Evolutionary conservation across 2,888 invertebrate species (phyloP).

Genomic region (Torymus auratus): DNA sequence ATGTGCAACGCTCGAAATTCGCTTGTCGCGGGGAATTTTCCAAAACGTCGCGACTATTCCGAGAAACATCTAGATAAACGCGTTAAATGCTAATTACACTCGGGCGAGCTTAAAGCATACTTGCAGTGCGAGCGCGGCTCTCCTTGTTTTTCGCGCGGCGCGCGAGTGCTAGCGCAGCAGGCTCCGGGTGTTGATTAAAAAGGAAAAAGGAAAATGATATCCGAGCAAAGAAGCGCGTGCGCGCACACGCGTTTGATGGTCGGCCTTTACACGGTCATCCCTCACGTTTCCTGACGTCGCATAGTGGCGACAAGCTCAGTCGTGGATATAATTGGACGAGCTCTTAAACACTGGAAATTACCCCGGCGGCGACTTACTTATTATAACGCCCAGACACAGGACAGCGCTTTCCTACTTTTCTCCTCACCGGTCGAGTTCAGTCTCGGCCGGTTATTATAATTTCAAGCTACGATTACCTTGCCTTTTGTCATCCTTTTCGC

Average conservation of each 20-base stretch:
- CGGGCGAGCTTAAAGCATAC: slow-evolving; percentile 16
- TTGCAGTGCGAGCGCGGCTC: too few relatives aligned
- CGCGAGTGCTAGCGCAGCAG: neutral
- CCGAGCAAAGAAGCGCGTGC: slow-evolving; percentile 31
- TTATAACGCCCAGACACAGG: slow-evolving; percentile 65
- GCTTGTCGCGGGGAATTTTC: slow-evolving; percentile 42
- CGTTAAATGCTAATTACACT: slow-evolving; percentile 49
- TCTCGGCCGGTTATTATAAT: slow-evolving; percentile 71
- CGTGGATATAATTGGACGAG: slow-evolving; percentile 73
- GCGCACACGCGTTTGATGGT: slow-evolving; percentile 63
- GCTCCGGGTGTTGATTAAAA: slow-evolving; percentile 37
- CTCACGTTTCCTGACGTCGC: slow-evolving; percentile 64
- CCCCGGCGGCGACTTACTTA: slow-evolving; percentile 73
- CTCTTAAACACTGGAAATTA: slow-evolving; percentile 73
- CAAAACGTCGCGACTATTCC: slow-evolving; percentile 26
- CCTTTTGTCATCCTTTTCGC: slow-evolving; percentile 66
- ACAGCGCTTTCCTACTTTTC: slow-evolving; percentile 27
- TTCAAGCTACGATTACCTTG: slow-evolving; percentile 73
- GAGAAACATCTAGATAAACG: slow-evolving; percentile 28
- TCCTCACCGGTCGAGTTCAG: slow-evolving; percentile 55
- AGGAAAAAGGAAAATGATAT: slow-evolving; percentile 32
- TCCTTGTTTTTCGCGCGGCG: too few relatives aligned
- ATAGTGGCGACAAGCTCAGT: slow-evolving; percentile 66
- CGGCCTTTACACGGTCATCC: slow-evolving; percentile 66
- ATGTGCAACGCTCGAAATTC: slow-evolving; percentile 23